Percentiles rank a stretch among this genome's conserved stretches.
These are phyloP conservation scores for Sphyrna mokarran DNA, from an alignment of 2,113 vertebrate genomes.

Conservation along the genomic window DNA sequence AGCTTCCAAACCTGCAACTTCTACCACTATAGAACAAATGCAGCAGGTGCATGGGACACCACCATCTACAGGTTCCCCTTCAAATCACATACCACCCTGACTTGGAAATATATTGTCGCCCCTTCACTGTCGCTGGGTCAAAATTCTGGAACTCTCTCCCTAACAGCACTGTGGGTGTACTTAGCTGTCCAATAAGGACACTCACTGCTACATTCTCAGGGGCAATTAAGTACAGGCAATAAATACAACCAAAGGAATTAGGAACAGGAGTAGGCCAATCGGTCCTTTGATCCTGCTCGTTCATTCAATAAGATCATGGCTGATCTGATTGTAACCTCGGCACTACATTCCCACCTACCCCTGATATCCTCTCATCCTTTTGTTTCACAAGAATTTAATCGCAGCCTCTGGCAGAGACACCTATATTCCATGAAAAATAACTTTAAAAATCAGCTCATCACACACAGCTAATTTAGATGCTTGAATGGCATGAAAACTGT, in stretches of 20 bases:
- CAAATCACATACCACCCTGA: neutral
- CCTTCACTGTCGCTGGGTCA: neutral
- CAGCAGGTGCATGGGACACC: neutral
- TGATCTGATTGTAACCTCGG: no score
- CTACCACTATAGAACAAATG: neutral
- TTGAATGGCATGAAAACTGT: neutral
- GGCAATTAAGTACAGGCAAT: neutral
- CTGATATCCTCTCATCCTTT: no score
- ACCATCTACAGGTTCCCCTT: neutral
- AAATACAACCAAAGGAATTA: no score
- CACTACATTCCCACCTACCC: no score
- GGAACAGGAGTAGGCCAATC: no score
- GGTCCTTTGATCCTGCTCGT: no score
- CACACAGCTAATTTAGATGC: neutral
- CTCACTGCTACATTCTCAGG: neutral
- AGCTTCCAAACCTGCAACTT: neutral
- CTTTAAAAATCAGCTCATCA: neutral
- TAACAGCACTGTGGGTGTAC: neutral
- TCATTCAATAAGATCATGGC: no score
- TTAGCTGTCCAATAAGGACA: neutral
- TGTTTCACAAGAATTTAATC: neutral
- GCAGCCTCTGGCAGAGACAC: neutral
- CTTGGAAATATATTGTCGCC: neutral
- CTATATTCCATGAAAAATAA: neutral
- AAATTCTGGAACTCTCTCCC: neutral